These are phyloP conservation scores for Drosophila algonquin DNA, from an alignment of 2,888 invertebrate species.

Conservation along the genomic window DNA sequence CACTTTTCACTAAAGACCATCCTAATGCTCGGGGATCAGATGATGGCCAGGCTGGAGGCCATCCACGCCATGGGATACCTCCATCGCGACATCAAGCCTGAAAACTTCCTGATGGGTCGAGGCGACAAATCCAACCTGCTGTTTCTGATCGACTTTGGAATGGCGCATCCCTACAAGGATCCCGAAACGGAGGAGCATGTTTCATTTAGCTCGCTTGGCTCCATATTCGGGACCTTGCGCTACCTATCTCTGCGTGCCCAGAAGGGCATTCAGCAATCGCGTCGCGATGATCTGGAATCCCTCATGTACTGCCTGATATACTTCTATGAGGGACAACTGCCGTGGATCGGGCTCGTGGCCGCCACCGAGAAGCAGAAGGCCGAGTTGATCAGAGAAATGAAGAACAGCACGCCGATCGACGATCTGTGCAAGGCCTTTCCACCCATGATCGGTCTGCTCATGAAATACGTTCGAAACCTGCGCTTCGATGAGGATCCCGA, in stretches of 20 bases:
- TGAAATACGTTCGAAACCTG: conserved; percentile 34
- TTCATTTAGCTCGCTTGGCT: fast-evolving
- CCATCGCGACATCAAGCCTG: conserved; percentile 60
- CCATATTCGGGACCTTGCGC: conserved; percentile 48
- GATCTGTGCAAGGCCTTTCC: conserved; percentile 52
- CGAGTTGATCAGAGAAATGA: conserved; percentile 51
- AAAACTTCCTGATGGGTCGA: conserved; percentile 47
- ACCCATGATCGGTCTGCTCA: conserved; percentile 38
- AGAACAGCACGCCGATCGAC: conserved; percentile 22
- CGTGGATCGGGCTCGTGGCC: conserved; percentile 45
- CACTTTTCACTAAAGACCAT: conserved; percentile 58
- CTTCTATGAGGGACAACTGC: conserved; percentile 48
- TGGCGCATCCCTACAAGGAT: conserved; percentile 34
- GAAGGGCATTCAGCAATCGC: conserved; percentile 27
- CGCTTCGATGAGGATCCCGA: conserved; percentile 38
- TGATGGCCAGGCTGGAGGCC: conserved; percentile 45
- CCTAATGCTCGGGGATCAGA: conserved; percentile 49
- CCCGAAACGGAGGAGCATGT: not conserved
- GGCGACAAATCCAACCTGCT: not conserved
- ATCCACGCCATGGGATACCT: conserved; percentile 33
- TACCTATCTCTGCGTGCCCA: conserved; percentile 47
- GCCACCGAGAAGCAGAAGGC: conserved; percentile 10
- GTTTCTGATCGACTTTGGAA: conserved; percentile 54
- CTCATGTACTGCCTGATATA: conserved; percentile 54
- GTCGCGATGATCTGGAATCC: conserved; percentile 64